These are phyloP conservation scores for Drosophila aldrichi DNA, from an alignment of 2,888 invertebrate species.

Conservation along the genomic window DNA sequence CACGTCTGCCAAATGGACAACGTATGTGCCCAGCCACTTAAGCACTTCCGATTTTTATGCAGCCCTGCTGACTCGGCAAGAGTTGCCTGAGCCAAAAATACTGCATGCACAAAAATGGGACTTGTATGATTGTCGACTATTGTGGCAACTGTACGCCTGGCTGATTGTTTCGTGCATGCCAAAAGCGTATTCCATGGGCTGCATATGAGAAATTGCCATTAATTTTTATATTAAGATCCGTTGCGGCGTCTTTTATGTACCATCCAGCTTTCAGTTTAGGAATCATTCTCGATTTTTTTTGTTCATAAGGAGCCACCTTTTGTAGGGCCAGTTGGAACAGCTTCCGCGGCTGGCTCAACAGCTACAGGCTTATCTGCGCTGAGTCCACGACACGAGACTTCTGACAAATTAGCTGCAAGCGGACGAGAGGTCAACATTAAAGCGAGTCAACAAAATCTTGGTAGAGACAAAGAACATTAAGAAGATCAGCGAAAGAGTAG, in stretches of 20 bases:
- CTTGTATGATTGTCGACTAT: neutral
- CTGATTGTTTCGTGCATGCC: slow-evolving; percentile 21
- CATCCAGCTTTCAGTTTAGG: slow-evolving; percentile 30
- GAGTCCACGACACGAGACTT: slow-evolving; percentile 36
- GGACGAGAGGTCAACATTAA: slow-evolving; percentile 37
- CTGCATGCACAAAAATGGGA: slow-evolving; percentile 10
- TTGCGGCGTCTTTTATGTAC: slow-evolving; percentile 37
- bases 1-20: slow-evolving; percentile 53
- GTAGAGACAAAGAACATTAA: neutral
- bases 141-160: neutral
- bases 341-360: slow-evolving; percentile 32
- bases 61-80: slow-evolving; percentile 47
- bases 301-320: slow-evolving; percentile 48
- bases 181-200: slow-evolving; percentile 12
- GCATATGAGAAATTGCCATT: slow-evolving; percentile 14
- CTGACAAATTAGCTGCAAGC: slow-evolving; percentile 55
- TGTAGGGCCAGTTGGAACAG: slow-evolving; percentile 25
- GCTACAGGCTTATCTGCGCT: slow-evolving; percentile 46
- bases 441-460: neutral
- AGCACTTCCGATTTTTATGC: slow-evolving; percentile 17
- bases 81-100: neutral
- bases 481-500: neutral
- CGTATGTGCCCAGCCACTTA: too few relatives aligned
- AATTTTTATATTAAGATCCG: slow-evolving; percentile 19
- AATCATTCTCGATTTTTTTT: slow-evolving; percentile 49